Evolutionary conservation across 2,113 vertebrate species (phyloP).

Genomic region (Eulacestoma nigropectus): DNA sequence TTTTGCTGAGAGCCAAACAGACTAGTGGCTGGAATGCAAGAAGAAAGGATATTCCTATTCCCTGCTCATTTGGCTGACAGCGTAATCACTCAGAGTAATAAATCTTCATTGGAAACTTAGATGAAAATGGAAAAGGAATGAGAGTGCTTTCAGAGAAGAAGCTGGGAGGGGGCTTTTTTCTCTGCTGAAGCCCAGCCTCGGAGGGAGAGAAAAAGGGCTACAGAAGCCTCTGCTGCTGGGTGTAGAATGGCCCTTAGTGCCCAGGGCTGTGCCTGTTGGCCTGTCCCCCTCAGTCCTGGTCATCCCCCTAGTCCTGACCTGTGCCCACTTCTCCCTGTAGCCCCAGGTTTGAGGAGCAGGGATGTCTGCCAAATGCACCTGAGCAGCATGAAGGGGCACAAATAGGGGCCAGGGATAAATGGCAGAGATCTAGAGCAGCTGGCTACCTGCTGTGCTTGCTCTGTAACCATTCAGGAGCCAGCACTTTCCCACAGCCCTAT

Average conservation of each 20-base stretch:
- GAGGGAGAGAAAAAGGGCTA: background rate
- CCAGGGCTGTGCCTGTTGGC: background rate
- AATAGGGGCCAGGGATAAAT: background rate
- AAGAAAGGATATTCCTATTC: constrained; percentile 35
- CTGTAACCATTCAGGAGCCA: constrained; percentile 36
- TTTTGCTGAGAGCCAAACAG: background rate
- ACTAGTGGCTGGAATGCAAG: background rate
- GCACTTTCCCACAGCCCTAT: background rate
- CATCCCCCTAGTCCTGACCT: background rate
- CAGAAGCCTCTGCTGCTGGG: background rate
- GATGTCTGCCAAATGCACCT: background rate
- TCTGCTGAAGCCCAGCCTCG: background rate
- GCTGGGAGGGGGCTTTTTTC: background rate
- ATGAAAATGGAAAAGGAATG: background rate
- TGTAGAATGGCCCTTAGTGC: background rate
- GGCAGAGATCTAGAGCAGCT: background rate
- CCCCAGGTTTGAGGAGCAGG: background rate
- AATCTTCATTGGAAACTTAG: constrained; percentile 40
- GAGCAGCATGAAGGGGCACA: background rate
- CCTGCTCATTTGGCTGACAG: background rate
- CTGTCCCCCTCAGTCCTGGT: accelerated
- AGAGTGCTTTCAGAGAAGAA: background rate
- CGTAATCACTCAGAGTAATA: constrained; percentile 4
- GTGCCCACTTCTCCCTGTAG: accelerated
- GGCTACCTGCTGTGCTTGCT: constrained; percentile 11